phyloP scores from a whole-genome alignment of 2,888 invertebrate genomes.

The Eupithecia tripunctaria region DNA sequence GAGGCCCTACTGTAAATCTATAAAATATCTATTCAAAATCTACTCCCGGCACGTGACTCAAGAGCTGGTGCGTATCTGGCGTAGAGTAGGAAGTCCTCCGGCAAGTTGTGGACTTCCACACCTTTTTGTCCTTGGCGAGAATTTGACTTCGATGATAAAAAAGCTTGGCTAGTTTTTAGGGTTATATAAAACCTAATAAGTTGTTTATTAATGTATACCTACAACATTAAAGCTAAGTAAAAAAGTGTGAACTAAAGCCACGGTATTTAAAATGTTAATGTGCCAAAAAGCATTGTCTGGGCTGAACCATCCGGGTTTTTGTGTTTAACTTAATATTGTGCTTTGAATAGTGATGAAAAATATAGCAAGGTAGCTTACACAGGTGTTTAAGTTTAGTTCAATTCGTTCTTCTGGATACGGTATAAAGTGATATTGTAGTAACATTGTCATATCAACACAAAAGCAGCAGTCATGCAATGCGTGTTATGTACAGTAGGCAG shows the following conservation, averaged over 20 bases:
- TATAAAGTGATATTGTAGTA: background rate
- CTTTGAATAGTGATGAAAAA: background rate
- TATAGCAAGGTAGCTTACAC: background rate
- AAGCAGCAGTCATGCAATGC: too few species aligned
- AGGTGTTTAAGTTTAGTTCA: background rate
- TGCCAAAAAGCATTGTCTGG: constrained; percentile 28
- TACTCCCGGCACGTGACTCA: too few species aligned
- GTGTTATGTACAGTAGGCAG: too few species aligned
- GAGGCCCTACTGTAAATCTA: background rate
- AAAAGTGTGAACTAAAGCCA: constrained; percentile 32
- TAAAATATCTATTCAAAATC: too few species aligned
- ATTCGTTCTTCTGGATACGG: background rate
- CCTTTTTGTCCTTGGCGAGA: too few species aligned
- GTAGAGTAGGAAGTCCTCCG: too few species aligned
- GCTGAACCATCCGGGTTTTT: constrained; percentile 8
- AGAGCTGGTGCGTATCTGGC: too few species aligned
- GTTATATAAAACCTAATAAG: background rate
- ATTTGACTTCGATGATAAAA: too few species aligned
- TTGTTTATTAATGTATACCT: too few species aligned
- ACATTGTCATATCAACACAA: too few species aligned
- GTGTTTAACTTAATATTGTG: background rate
- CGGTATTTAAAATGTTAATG: constrained; percentile 31
- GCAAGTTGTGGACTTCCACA: too few species aligned
- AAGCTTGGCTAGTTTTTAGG: too few species aligned
- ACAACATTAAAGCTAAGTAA: constrained; percentile 6